Evolutionary conservation across 2,113 vertebrate species (phyloP).

Genomic region (Dipodomys ordii): DNA sequence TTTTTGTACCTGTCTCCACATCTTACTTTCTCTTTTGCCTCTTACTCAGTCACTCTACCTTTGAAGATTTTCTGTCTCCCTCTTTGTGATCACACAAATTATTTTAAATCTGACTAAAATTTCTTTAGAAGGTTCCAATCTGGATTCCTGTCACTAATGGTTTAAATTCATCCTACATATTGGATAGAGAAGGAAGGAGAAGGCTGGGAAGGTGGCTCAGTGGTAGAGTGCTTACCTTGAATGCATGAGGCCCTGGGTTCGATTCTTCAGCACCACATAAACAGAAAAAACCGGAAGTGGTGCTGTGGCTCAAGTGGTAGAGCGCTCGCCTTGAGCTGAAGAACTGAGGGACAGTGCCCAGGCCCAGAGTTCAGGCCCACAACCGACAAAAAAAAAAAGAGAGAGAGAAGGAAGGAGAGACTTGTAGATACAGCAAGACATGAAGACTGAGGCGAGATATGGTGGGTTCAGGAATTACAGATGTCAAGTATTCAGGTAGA

Average conservation of each 20-base stretch:
- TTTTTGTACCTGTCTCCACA: background rate
- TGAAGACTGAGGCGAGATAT: constrained; percentile 17
- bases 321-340: no score
- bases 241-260: no score
- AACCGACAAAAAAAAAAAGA: no score
- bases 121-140: constrained; percentile 60
- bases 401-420: background rate
- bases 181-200: constrained; percentile 14
- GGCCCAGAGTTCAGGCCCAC: no score
- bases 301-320: no score
- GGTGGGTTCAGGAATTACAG: background rate
- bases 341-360: no score
- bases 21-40: constrained; percentile 26
- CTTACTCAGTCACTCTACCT: constrained; percentile 11
- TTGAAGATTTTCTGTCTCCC: constrained; percentile 46
- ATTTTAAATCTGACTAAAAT: constrained; percentile 69
- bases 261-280: no score
- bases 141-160: constrained; percentile 27
- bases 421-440: background rate
- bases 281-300: no score
- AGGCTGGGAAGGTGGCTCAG: no score
- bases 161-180: constrained; percentile 52
- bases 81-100: constrained; percentile 62
- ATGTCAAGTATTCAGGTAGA: background rate
- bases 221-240: no score